Evolutionary conservation across 2,888 invertebrate species (phyloP).

Genomic region (Abscondita cerata): DNA sequence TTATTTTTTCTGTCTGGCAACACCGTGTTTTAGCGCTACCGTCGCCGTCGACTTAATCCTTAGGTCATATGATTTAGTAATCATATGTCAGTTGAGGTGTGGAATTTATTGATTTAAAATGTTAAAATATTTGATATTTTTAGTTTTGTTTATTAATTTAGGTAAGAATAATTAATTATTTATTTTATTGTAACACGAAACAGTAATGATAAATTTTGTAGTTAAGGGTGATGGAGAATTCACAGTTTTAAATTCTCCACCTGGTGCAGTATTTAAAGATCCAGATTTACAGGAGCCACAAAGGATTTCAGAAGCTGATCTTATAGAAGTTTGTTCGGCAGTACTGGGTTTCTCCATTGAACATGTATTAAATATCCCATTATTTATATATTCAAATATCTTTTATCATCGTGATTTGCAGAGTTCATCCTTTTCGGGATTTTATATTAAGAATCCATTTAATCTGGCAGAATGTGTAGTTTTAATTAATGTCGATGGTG

Average conservation of each 20-base stretch:
- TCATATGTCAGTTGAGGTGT: slow-evolving; percentile 5
- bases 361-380: slow-evolving; percentile 60
- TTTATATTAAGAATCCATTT: slow-evolving; percentile 75
- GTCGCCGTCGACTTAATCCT: too few relatives aligned
- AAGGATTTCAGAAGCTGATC: slow-evolving; percentile 66
- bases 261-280: slow-evolving; percentile 73
- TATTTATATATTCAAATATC: neutral
- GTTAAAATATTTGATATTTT: neutral
- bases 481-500: slow-evolving; percentile 74
- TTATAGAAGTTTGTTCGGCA: slow-evolving; percentile 76
- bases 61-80: slow-evolving; percentile 5
- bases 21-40: too few relatives aligned
- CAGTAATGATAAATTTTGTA: too few relatives aligned
- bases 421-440: slow-evolving; percentile 73
- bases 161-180: neutral
- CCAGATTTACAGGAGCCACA: too few relatives aligned
- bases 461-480: slow-evolving; percentile 75
- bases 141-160: neutral
- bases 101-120: slow-evolving; percentile 4
- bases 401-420: slow-evolving; percentile 46
- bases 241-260: slow-evolving; percentile 71
- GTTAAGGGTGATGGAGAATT: slow-evolving; percentile 71
- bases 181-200: too few relatives aligned
- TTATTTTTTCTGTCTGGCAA: too few relatives aligned
- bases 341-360: slow-evolving; percentile 76